These are phyloP conservation scores for Microctonus hyperodae DNA, from an alignment of 2,888 invertebrate genomes.

Conservation along the genomic window DNA sequence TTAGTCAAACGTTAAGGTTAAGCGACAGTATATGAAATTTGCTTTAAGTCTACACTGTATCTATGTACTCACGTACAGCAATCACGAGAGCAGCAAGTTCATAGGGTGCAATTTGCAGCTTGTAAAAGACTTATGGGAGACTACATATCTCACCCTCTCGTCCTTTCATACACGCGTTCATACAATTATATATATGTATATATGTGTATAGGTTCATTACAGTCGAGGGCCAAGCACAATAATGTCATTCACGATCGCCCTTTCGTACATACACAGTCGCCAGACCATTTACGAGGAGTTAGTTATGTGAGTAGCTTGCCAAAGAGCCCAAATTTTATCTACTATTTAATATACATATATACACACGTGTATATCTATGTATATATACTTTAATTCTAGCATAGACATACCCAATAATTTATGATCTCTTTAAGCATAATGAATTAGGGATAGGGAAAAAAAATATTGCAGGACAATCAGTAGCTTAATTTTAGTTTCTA, in stretches of 20 bases:
- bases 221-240: conserved; percentile 33
- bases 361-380: no score
- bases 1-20: conserved; percentile 45
- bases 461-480: conserved; percentile 15
- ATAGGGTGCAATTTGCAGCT: conserved; percentile 48
- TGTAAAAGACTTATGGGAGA: conserved; percentile 12
- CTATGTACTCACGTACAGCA: conserved; percentile 34
- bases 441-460: conserved; percentile 6
- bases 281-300: conserved; percentile 33
- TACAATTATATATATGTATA: conserved; percentile 15
- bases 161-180: conserved; percentile 22
- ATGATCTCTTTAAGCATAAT: conserved; percentile 14
- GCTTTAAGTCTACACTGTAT: conserved; percentile 39
- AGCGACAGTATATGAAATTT: conserved; percentile 46
- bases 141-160: not conserved
- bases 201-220: conserved; percentile 4
- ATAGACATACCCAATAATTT: not conserved
- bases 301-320: conserved; percentile 26
- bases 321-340: conserved; percentile 1
- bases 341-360: no score
- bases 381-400: not conserved
- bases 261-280: conserved; percentile 24
- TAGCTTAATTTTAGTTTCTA: not conserved
- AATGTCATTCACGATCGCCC: conserved; percentile 46
- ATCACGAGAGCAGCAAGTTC: conserved; percentile 37